Evolutionary conservation across 2,888 invertebrate genomes (phyloP).

Genomic region (Ectobius pallidus): DNA sequence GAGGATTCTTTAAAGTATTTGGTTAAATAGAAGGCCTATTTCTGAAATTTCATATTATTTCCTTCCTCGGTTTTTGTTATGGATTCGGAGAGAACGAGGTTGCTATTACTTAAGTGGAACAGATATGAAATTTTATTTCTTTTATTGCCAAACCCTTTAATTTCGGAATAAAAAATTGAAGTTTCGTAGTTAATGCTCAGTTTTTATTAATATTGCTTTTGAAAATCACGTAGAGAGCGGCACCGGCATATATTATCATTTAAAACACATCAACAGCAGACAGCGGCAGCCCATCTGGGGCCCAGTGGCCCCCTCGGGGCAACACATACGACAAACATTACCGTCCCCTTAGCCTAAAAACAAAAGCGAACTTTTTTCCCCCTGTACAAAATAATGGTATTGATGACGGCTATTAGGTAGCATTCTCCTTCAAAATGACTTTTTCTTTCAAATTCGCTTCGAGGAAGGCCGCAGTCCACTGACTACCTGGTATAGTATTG

Average conservation of each 20-base stretch:
- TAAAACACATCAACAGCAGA: slow-evolving; percentile 19
- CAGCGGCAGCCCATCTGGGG: background rate
- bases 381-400: background rate
- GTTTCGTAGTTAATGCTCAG: background rate
- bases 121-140: background rate
- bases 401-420: slow-evolving; percentile 12
- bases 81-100: too few relatives aligned
- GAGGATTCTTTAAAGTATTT: too few relatives aligned
- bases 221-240: background rate
- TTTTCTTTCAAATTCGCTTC: slow-evolving; percentile 29
- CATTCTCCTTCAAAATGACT: slow-evolving; percentile 18
- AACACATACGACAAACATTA: slow-evolving; percentile 7
- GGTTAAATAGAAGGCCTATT: too few relatives aligned
- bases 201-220: slow-evolving; percentile 6
- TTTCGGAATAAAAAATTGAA: background rate
- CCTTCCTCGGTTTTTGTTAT: too few relatives aligned
- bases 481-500: slow-evolving; percentile 16
- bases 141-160: background rate
- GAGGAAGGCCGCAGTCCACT: background rate
- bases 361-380: slow-evolving; percentile 1
- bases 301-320: background rate
- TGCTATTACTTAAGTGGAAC: too few relatives aligned
- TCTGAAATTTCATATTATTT: too few relatives aligned
- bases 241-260: slow-evolving; percentile 3
- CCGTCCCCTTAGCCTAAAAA: background rate